Base-by-base conservation (phyloP, 2,113 vertebrate genomes). In the Amazona guildingii region DNA sequence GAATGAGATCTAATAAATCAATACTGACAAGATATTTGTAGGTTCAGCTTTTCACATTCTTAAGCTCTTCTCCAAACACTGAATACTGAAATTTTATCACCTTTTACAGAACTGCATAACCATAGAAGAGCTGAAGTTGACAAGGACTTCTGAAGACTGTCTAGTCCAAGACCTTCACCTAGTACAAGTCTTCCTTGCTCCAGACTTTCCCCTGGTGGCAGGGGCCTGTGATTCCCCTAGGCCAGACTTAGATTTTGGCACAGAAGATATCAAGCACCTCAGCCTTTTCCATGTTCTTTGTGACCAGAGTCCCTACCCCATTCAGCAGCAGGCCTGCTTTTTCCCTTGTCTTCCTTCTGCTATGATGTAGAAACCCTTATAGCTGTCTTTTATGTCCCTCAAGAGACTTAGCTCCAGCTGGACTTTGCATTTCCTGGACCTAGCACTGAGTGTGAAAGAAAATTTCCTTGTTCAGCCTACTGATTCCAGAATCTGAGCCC, bases 81-180 rank as follows among this genome's bases (percentile, higher is more conserved):
- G 20, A 24, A 75, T 12, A 67, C 2, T 37, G 15, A 59, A 2
- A 44, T 85, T 67, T 86, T 79, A 25, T 68, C 16, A 18, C 21
- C 18, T 70, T 88, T 62, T 57, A 39, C 7, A 66, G 46, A 46
- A 48, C 21, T n/a, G 23, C 33, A 75, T 52, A 84, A 67, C 8
- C 24, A 46, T 7, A 68, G 17, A 19, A 29, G 5, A 43, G 20
- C 0, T 72, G n/a, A 67, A 3, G 4, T 5, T 63, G 35, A 6
- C 27, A 52, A 11, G 14, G 15, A 48, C 11, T 4, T 8, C 27
- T 52, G 29, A 8, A 13, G 15, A 39, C 15, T 72, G 10, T 33
- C 21, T 78, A 55, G 25, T 27, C 25, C n/a, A 43, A 69, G 44
- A 49, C 4, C 1, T 67, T 28, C 3, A 2, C 11, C 0, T 1